Conservation (phyloP, 2,113 vertebrate species). For the Nannospalax galili region DNA sequence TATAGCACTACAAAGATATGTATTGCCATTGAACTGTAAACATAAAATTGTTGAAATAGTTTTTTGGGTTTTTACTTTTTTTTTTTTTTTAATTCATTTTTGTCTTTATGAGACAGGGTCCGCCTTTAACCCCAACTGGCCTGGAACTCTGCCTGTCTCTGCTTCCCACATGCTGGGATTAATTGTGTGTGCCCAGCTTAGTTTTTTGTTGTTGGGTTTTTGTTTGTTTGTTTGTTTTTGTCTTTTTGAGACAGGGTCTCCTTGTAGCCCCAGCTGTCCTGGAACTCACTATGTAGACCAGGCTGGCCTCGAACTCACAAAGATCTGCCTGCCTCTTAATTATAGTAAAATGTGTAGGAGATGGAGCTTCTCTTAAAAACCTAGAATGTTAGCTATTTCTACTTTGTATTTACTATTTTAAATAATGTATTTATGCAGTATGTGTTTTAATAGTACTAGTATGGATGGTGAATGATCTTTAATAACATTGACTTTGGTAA, state of each 20-base stretch:
- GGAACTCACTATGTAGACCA: too few species aligned
- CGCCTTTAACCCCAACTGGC: too few species aligned
- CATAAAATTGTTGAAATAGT: slow-evolving; percentile 9
- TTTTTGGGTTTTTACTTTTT: not conserved
- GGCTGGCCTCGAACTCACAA: too few species aligned
- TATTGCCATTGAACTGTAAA: not conserved
- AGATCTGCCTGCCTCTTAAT: too few species aligned
- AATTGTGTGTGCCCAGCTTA: too few species aligned
- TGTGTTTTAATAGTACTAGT: not conserved
- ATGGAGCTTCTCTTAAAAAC: slow-evolving; percentile 16
- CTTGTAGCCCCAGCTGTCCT: too few species aligned
- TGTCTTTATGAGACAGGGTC: too few species aligned
- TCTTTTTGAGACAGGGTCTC: too few species aligned
- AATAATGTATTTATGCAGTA: not conserved
- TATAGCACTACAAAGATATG: not conserved
- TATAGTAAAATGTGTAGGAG: not conserved
- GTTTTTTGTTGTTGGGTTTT: too few species aligned
- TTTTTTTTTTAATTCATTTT: not conserved
- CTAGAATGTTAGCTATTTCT: not conserved
- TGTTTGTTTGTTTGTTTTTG: not conserved
- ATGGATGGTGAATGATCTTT: not conserved
- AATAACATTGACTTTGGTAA: not conserved
- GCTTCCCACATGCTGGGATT: too few species aligned
- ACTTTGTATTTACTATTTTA: not conserved
- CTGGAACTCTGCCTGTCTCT: too few species aligned